Evolutionary conservation across 2,113 vertebrate genomes (phyloP), one percentile per base, ranked within the genome.

Genomic region (Platanista minor): DNA sequence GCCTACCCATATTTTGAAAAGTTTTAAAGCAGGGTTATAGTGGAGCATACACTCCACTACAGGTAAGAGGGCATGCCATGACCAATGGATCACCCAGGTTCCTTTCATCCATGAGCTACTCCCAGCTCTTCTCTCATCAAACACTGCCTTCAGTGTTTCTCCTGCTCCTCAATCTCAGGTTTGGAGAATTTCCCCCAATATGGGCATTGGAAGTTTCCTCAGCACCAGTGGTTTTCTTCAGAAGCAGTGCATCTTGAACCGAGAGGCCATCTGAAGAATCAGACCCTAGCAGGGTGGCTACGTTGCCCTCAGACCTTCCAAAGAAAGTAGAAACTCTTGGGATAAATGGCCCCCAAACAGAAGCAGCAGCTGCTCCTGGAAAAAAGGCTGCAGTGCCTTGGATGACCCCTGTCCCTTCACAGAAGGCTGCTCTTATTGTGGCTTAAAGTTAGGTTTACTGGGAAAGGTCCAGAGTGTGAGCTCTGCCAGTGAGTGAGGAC

Each of bases 131-230:
- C 31, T 49, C 20, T 52, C 36, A 43, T 61, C 43, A 67, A 46
- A 75, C 21, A 5, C 4, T 62, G 20, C 43, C 43, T 66, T 43
- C 6, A 99, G 1, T 99, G 98, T 98, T 98, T 0, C 97, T 97
- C n/a, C 27, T 98, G 5, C 43, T 96, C 17, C 69, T 99, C 17
- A 98, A 98, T 87, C 7, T 98, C 71, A 87, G 91, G n/a, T 87
- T 98, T 80, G 33, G 27, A 77, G n/a, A 87, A 52, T 92, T 77
- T 67, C 20, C 25, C 36, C n/a, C 33, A 5, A 0, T 23, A 21
- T 41, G 25, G 80, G 43, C 29, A 12, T 21, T 61, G 0, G 3
- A 2, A 6, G 83, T 78, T 2, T 61, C 20, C 5, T 0, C 98
- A 97, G 74, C 97, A 98, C 54, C 17, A 61, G 20, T 25, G 11